phyloP scores from a whole-genome alignment of 2,888 invertebrate species.

The Nomada fabriciana region DNA sequence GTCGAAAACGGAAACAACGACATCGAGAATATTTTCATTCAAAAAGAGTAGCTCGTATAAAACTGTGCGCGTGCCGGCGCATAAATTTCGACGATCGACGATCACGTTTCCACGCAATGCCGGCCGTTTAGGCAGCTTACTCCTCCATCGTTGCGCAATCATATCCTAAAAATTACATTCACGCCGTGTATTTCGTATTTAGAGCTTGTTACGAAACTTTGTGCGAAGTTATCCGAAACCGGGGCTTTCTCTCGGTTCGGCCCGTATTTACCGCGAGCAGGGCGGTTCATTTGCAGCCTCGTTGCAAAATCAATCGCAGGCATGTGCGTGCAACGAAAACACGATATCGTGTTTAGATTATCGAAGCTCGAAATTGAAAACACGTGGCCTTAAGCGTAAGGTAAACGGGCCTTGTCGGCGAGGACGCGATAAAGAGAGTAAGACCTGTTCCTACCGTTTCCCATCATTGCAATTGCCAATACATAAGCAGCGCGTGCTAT shows the following conservation, averaged over 20 bases:
- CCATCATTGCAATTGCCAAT: constrained; percentile 35
- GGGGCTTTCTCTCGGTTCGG: neutral
- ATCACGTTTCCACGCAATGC: neutral
- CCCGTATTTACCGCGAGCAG: constrained; percentile 31
- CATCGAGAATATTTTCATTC: constrained; percentile 46
- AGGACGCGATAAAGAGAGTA: constrained; percentile 9
- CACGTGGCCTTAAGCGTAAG: constrained; percentile 63
- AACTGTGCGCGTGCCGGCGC: constrained; percentile 36
- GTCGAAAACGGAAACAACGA: constrained; percentile 40
- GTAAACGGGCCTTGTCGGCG: constrained; percentile 43
- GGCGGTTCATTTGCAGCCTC: constrained; percentile 28
- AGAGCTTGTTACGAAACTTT: constrained; percentile 28
- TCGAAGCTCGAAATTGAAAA: constrained; percentile 64
- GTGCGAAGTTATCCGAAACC: constrained; percentile 29
- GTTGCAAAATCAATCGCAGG: constrained; percentile 55
- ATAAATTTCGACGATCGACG: constrained; percentile 31
- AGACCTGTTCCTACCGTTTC: constrained; percentile 26
- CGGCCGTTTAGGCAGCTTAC: neutral
- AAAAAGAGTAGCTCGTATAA: constrained; percentile 29
- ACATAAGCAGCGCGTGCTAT: constrained; percentile 43
- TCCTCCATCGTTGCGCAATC: neutral
- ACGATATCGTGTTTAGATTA: constrained; percentile 66
- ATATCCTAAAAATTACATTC: neutral
- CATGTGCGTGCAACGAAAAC: constrained; percentile 56
- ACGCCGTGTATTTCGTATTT: neutral